Percentiles rank a stretch among this genome's conserved stretches.
Conservation (phyloP, 2,113 vertebrate species). For the Trachemys scripta region DNA sequence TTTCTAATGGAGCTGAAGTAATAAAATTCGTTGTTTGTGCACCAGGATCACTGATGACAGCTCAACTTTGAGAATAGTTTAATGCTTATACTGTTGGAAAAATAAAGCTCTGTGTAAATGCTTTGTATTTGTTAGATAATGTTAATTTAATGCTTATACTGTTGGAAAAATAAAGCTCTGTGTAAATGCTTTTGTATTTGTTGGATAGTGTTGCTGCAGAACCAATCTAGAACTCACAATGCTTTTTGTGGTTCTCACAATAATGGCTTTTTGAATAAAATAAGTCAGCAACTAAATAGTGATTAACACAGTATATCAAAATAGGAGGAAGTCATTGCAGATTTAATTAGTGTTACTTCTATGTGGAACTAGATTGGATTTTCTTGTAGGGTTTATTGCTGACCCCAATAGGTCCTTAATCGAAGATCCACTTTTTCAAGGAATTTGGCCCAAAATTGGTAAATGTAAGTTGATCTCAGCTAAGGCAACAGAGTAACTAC, state of each 20-base stretch:
- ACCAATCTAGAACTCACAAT: not conserved
- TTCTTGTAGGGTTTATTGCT: not conserved
- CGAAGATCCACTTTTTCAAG: not conserved
- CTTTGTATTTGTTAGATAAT: not conserved
- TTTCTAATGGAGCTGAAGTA: not conserved
- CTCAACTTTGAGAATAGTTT: not conserved
- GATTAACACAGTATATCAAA: not conserved
- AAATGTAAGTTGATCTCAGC: not conserved
- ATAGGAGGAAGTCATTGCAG: not conserved
- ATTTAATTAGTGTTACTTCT: not conserved
- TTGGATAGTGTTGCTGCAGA: not conserved
- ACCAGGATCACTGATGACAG: not conserved
- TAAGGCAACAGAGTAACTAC: not conserved
- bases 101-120: not conserved
- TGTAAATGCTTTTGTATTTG: not conserved
- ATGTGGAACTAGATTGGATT: accelerated
- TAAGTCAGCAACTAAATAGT: not conserved
- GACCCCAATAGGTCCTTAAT: not conserved
- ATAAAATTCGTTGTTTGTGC: not conserved
- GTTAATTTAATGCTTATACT: not conserved
- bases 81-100: not conserved
- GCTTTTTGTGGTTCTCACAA: not conserved
- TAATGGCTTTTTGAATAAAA: not conserved
- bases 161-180: not conserved
- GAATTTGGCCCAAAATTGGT: not conserved